Evolutionary conservation across 2,797 vertebrate genomes (phyloP), one percentile per base, ranked within the genome.

Genomic region (Hyperoplus lanceolatus): DNA sequence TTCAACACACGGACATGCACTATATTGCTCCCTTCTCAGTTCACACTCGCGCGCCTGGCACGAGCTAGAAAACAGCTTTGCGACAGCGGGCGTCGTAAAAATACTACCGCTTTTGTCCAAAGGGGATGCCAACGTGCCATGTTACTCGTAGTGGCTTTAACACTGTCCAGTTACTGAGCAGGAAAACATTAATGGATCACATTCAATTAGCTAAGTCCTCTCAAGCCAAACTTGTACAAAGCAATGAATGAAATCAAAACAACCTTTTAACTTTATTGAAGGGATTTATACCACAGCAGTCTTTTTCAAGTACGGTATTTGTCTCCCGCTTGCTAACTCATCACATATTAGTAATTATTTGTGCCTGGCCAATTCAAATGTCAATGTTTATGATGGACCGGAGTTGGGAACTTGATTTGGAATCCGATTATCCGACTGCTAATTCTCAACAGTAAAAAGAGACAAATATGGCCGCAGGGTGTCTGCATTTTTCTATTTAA

Each of bases 401-500:
- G 15, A 8, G 21, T 14, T 9, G n/a, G 39, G 36, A 2, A 8
- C 36, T 76, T 3, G 2, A 54, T 74, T 56, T 67, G 12, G 46
- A 42, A 39, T 42, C 48, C 61, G 65, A 29, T 29, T 29, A 29
- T 29, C 29, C 29, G 29, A 41, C 50, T 53, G 36, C 29, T 57
- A 41, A 54, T 42, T 49, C 54, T 49, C n/a, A 73, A 21, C 11
- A 63, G 18, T 42, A 70, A 73, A 68, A 80, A 61, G 0, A 29
- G 48, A 18, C 63, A 74, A 59, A 54, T 66, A 57, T 70, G 50
- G 9, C 75, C 38, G 41, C 54, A 29, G 41, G 49, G 43, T 60
- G 50, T 50, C 43, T 21, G 76, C 5, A 49, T 11, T 78, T 75
- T 80, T 51, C 45, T 48, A 29, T 45, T 73, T 60, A 39, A 73